phyloP scores from a whole-genome alignment of 2,888 invertebrate species.

The Ophonus ardosiacus region DNA sequence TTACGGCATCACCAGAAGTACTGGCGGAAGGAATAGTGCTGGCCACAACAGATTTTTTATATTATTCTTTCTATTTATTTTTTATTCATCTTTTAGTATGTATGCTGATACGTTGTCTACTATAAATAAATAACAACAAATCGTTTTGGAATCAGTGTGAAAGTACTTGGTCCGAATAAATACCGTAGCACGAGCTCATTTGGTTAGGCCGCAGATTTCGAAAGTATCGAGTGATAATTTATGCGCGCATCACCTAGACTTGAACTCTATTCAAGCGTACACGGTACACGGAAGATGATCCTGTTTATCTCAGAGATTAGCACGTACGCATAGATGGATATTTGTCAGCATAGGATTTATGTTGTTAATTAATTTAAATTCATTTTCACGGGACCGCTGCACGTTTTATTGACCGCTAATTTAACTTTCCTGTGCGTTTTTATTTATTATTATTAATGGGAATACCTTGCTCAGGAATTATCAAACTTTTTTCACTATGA shows the following conservation, averaged over 20 bases:
- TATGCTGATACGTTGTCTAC: not conserved
- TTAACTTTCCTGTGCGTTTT: constrained; percentile 58
- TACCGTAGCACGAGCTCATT: constrained; percentile 26
- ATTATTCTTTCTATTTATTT: not conserved
- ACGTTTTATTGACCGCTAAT: constrained; percentile 57
- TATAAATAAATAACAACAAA: not conserved
- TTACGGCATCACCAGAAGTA: too few relatives aligned
- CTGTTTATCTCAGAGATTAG: constrained; percentile 53
- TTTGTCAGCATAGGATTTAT: constrained; percentile 61
- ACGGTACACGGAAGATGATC: constrained; percentile 54
- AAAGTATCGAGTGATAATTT: constrained; percentile 50
- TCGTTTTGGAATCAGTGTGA: constrained; percentile 24
- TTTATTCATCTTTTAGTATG: not conserved
- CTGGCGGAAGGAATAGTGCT: too few relatives aligned
- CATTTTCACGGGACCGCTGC: constrained; percentile 43
- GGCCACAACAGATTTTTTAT: not conserved
- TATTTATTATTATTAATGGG: constrained; percentile 61
- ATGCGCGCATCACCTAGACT: constrained; percentile 30
- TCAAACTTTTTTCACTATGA: constrained; percentile 19
- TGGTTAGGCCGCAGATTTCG: constrained; percentile 18
- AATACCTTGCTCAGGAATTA: not conserved
- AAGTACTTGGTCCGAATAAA: constrained; percentile 14
- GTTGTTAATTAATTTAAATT: constrained; percentile 61
- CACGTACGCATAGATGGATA: constrained; percentile 53
- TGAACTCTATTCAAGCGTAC: constrained; percentile 22